Percentiles rank a stretch among this genome's conserved stretches.
These are phyloP conservation scores for Anastatus disparis DNA, from an alignment of 1,140 invertebrate species.

Conservation along the genomic window DNA sequence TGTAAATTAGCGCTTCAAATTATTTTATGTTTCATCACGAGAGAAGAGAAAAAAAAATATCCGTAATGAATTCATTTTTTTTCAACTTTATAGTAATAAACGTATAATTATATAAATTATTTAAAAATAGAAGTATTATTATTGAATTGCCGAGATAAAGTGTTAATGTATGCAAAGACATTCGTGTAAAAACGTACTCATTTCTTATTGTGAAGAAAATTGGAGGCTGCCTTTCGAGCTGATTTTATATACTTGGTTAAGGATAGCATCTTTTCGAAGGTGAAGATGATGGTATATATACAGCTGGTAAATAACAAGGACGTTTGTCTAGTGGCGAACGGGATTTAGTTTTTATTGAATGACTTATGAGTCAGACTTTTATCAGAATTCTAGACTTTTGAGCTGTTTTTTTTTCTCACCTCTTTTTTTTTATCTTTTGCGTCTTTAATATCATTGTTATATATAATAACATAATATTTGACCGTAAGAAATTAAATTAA, in stretches of 20 bases:
- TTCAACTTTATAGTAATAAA: no score
- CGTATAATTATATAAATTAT: no score
- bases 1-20: no score
- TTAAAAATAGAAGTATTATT: no score
- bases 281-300: neutral
- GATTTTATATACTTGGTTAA: conserved; percentile 5
- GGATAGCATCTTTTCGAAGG: conserved; percentile 27
- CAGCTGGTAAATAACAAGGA: conserved; percentile 11
- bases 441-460: no score
- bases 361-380: conserved; percentile 1
- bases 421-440: neutral
- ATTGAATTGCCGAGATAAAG: neutral
- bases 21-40: no score
- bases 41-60: no score
- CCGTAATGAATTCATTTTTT: no score
- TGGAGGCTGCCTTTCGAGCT: neutral
- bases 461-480: no score
- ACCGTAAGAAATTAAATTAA: no score
- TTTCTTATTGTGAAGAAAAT: conserved; percentile 6
- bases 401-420: neutral
- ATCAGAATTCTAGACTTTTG: neutral
- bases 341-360: conserved; percentile 26
- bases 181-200: neutral
- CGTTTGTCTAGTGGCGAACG: neutral
- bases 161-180: neutral